Conservation (phyloP, 2,797 vertebrate species). For the Enteromius paludinosus region DNA sequence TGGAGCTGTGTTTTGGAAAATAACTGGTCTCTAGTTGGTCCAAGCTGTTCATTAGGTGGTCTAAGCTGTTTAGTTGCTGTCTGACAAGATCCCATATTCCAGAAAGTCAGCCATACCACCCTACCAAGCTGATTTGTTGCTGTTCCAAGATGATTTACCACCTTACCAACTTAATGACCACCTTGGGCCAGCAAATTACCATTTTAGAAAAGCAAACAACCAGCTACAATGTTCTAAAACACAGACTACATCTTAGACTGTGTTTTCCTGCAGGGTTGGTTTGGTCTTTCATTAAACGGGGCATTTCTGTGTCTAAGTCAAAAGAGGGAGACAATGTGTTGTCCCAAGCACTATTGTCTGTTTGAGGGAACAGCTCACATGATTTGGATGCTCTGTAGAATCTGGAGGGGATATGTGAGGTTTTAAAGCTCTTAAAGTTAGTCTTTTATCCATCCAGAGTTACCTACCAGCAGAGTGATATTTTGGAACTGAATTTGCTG, state of each 20-base stretch:
- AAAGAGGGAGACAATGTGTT: constrained; percentile 36
- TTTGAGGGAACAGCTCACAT: background rate
- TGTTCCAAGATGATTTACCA: constrained; percentile 2
- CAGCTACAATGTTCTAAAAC: background rate
- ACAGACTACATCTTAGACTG: background rate
- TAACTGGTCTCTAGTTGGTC: background rate
- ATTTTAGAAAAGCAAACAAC: background rate
- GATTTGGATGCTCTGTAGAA: background rate
- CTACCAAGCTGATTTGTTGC: constrained; percentile 11
- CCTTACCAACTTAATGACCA: constrained; percentile 7
- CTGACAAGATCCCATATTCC: background rate
- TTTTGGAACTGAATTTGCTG: background rate
- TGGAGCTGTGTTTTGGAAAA: background rate
- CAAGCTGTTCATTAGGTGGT: background rate
- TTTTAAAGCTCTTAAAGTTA: background rate
- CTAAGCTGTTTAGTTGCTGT: background rate
- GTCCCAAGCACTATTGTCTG: constrained; percentile 35
- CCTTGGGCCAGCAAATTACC: constrained; percentile 9
- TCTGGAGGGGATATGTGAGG: background rate
- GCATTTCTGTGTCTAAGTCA: constrained; percentile 32
- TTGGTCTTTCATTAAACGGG: constrained; percentile 2
- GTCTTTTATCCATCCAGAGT: background rate
- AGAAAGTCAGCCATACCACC: background rate
- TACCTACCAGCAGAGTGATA: no score
- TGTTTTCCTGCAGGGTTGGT: background rate